phyloP scores from a whole-genome alignment of 2,113 vertebrate genomes.

The Galemys pyrenaicus region DNA sequence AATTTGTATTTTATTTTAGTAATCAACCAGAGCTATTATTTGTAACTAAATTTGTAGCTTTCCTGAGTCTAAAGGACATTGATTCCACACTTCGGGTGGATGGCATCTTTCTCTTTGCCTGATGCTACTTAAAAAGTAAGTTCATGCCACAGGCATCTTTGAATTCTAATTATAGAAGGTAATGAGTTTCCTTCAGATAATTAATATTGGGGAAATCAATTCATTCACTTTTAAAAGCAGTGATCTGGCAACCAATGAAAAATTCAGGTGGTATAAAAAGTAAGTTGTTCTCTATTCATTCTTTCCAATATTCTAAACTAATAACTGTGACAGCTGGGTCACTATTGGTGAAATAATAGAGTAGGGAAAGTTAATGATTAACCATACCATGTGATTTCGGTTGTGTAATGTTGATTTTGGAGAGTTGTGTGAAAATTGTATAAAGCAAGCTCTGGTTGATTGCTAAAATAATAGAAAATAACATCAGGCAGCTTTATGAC shows the following conservation, averaged over 20 bases:
- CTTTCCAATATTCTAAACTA: conserved; percentile 11
- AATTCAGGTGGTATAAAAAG: not conserved
- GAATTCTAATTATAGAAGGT: not conserved
- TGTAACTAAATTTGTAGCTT: conserved; percentile 62
- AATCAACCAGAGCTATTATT: too few species aligned
- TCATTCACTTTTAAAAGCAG: not conserved
- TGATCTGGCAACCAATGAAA: conserved; percentile 2
- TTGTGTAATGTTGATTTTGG: conserved; percentile 42
- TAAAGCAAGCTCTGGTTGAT: conserved; percentile 22
- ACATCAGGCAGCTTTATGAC: not conserved
- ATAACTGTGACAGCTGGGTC: not conserved
- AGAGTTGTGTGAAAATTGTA: not conserved
- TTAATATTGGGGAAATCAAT: not conserved
- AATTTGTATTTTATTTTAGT: too few species aligned
- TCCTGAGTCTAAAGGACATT: conserved; percentile 28
- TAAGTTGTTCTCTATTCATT: not conserved
- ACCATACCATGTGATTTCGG: not conserved
- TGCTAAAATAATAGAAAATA: conserved; percentile 51
- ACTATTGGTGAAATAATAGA: conserved; percentile 21
- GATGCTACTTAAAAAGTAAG: not conserved
- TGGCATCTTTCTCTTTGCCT: not conserved
- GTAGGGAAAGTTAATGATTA: conserved; percentile 38
- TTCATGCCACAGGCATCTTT: not conserved
- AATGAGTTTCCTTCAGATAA: not conserved
- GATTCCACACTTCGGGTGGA: conserved; percentile 25